Evolutionary conservation across 2,888 invertebrate species (phyloP).

Genomic region (Stenoptilia bipunctidactyla): DNA sequence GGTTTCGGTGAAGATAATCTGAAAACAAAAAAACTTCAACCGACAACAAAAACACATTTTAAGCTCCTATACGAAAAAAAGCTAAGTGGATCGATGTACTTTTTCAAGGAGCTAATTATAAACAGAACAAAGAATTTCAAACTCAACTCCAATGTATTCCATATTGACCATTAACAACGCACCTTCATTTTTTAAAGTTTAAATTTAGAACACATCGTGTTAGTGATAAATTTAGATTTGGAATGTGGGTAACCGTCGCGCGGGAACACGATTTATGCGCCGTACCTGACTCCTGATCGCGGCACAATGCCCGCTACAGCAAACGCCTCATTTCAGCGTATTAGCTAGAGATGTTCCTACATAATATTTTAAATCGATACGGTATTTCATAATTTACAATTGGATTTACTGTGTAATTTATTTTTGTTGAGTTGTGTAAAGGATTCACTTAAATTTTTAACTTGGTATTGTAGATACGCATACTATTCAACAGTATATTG

Average conservation of each 20-base stretch:
- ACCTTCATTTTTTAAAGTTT: slow-evolving; percentile 26
- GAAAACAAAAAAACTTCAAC: too few species aligned
- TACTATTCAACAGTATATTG: too few species aligned
- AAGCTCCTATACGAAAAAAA: too few species aligned
- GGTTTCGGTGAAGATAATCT: too few species aligned
- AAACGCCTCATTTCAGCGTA: slow-evolving; percentile 19
- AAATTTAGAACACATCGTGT: slow-evolving; percentile 21
- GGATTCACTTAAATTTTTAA: too few species aligned
- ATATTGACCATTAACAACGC: slow-evolving; percentile 6
- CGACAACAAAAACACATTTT: too few species aligned
- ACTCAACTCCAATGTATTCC: slow-evolving; percentile 1
- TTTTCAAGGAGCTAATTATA: slow-evolving; percentile 1
- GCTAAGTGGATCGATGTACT: too few species aligned
- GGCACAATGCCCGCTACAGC: slow-evolving; percentile 20
- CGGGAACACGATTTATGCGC: slow-evolving; percentile 26
- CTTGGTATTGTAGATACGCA: too few species aligned
- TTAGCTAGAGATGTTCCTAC: background rate
- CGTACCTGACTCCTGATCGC: slow-evolving; percentile 36
- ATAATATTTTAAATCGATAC: too few species aligned
- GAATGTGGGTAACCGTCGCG: slow-evolving; percentile 35
- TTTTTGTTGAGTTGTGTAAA: background rate
- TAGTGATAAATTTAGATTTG: slow-evolving; percentile 28
- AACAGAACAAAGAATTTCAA: slow-evolving; percentile 18
- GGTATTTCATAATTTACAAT: too few species aligned
- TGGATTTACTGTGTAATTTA: background rate